Evolutionary conservation across 2,797 vertebrate genomes (phyloP), one percentile per base, ranked within the genome.

Genomic region (Acanthurus lineatus): DNA sequence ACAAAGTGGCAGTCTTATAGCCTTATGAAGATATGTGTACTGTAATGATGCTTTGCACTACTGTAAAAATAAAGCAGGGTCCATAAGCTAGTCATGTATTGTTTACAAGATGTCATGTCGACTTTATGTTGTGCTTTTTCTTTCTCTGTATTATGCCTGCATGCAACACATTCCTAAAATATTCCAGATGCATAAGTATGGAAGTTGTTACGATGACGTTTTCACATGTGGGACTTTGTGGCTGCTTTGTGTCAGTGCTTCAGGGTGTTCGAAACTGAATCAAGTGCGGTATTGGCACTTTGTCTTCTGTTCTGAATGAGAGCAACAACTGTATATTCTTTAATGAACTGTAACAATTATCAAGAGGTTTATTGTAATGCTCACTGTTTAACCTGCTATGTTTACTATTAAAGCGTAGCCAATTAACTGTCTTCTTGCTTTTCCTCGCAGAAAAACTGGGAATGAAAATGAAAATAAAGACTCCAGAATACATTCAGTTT

Each of bases 41-140:
- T 88, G 84, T 91, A 84, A 85, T 49, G 1, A 86, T 22, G 92
- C 90, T 89, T 92, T 88, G 87, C 88, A 90, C 88, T 89, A 84
- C 32, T 2, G 61, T 82, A 16, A 86, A 77, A 81, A 67, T 32
- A 59, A 82, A 63, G 75, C 85, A 82, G 87, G 86, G 82, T 88
- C 70, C 79, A 79, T 88, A 82, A 67, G 69, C 69, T 91, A 83
- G 75, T 73, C 63, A 61, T 81, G 77, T 81, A 65, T 69, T 22
- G 84, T 93, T 92, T 90, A 86, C 85, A 85, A 65, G 75, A 67
- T 16, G 72, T 83, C 73, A 77, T 4, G 52, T 82, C 76, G 28
- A 80, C 63, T 63, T 89, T 73, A 62, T 63, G 69, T 82, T 85
- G 76, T 85, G 77, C 79, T 89, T 85, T 40, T 9, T 40, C 89